Conservation (phyloP, 2,888 invertebrate species). For the Leucania comma region DNA sequence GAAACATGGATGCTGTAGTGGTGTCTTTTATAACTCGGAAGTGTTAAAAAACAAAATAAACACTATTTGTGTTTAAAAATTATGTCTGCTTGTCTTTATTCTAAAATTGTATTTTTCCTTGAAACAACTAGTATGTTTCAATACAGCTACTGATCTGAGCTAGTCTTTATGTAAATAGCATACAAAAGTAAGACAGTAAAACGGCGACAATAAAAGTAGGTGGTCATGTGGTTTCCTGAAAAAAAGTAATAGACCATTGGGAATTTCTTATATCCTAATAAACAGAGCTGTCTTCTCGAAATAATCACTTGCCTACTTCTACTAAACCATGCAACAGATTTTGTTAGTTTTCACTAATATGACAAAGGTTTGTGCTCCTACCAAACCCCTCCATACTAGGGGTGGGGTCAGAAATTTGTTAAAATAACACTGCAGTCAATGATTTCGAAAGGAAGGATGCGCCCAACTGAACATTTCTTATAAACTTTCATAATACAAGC, state of each 20-base stretch:
- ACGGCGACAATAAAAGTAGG: no score
- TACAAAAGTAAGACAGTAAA: no score
- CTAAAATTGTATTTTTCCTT: no score
- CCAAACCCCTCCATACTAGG: neutral
- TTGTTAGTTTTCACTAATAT: no score
- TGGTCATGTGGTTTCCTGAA: neutral
- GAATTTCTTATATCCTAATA: neutral
- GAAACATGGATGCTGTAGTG: constrained; percentile 26
- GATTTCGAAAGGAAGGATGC: no score
- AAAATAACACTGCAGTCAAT: neutral
- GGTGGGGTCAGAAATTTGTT: neutral
- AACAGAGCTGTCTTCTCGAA: neutral
- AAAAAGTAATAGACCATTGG: neutral
- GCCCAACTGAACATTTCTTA: no score
- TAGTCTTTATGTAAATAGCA: no score
- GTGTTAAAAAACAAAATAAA: constrained; percentile 26
- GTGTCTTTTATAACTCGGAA: constrained; percentile 28
- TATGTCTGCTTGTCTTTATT: neutral
- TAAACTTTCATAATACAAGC: no score
- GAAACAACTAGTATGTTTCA: no score
- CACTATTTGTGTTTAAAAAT: constrained; percentile 8
- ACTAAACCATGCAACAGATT: neutral
- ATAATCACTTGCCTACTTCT: neutral
- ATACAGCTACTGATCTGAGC: no score
- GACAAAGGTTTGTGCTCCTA: neutral